Evolutionary conservation across 1,140 invertebrate genomes (phyloP), one percentile per base, ranked within the genome.

Genomic region (Heliconius hewitsoni): DNA sequence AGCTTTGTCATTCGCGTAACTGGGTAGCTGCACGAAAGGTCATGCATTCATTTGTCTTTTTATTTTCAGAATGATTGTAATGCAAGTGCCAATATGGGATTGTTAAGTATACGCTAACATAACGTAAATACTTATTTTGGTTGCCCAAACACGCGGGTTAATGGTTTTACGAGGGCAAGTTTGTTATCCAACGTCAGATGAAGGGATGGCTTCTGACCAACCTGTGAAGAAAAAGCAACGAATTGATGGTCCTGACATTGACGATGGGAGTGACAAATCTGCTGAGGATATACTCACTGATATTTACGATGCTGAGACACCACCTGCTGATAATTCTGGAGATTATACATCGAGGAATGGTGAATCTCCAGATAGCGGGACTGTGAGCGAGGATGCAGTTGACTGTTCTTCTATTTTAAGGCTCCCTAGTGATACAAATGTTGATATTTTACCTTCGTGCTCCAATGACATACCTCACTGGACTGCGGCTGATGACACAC

Each of bases 191-290:
- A 89, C 85, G 80, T 83, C 88, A 86, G 89, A 93, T 93, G 91
- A 90, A 92, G 90, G 87, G 84, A 96, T 96, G 95, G 95, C 95
- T 90, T 96, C 95, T 82, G 96, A 97, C 90, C 97, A 97, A 93
- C 97, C 97, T 80, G 96, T 96, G 57, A 97, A 97, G 93, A 97
- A 97, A 91, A 97, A 97, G 86, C 96, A 96, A 82, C 95, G 96
- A 82, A 95, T 96, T 71, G 96, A 90, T 90, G 95, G 88, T 87
- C 94, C 95, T 8, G 95, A 95, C 77, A 95, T 95, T 18, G 95
- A 95, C 50, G 94, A 95, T 75, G 92, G 92, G n/a, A 95, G 96
- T 84, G 95, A 96, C 82, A 91, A 94, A 19, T 93, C 90, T 37
- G 81, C 86, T n/a, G 90, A 92, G 72, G 93, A 93, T 74, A 86